A percentile compares a stretch with the other conserved stretches of the same genome.
These are phyloP conservation scores for Zelostemma sp. DNA, from an alignment of 1,140 invertebrate genomes.

Conservation along the genomic window DNA sequence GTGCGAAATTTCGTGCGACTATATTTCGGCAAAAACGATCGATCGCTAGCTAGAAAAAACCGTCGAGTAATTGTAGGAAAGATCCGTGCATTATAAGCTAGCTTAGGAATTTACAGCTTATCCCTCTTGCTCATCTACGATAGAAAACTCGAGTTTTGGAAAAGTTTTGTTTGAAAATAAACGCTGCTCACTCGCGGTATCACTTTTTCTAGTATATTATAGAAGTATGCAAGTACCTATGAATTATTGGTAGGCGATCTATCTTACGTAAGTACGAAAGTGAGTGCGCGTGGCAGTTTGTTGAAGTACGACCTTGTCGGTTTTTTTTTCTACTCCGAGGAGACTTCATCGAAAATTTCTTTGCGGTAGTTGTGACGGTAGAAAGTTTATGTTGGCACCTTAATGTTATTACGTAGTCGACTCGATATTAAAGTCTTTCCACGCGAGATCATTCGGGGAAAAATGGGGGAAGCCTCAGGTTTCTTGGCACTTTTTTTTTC, in stretches of 20 bases:
- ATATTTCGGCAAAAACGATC: slow-evolving; percentile 32
- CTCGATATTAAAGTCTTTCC: too few species aligned
- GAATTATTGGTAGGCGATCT: slow-evolving; percentile 26
- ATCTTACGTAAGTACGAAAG: too few species aligned
- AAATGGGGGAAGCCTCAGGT: too few species aligned
- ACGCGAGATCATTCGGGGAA: too few species aligned
- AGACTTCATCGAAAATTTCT: too few species aligned
- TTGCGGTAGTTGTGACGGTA: too few species aligned
- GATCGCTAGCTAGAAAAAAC: slow-evolving; percentile 34
- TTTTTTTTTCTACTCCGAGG: too few species aligned
- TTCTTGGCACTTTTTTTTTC: too few species aligned
- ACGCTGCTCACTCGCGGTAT: slow-evolving; percentile 11
- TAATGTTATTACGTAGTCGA: too few species aligned
- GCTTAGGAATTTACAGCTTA: slow-evolving; percentile 38
- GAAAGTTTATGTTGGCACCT: too few species aligned
- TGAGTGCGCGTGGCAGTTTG: too few species aligned
- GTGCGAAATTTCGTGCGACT: slow-evolving; percentile 42
- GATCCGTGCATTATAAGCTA: slow-evolving; percentile 46
- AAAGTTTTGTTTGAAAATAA: slow-evolving; percentile 46
- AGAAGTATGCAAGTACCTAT: slow-evolving; percentile 33
- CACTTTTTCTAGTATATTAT: slow-evolving; percentile 23
- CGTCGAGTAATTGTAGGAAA: slow-evolving; percentile 32
- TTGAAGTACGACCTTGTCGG: too few species aligned
- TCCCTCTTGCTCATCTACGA: slow-evolving; percentile 7
- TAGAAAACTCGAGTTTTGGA: slow-evolving; percentile 42